Base-by-base conservation (phyloP, 1,140 invertebrate genomes). In the Philotrypesis tridentata region DNA sequence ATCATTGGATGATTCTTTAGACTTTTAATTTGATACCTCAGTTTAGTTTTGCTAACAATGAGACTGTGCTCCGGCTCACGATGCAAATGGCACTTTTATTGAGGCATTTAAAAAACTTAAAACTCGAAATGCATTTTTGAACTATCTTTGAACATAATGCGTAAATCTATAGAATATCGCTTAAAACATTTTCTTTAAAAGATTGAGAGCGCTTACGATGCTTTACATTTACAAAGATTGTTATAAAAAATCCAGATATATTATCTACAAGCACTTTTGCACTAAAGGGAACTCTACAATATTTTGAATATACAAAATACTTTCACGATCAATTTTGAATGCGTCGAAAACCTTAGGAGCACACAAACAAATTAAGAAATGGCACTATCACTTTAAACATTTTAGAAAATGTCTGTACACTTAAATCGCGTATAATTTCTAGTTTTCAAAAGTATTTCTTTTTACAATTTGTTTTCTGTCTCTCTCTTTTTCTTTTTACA, bases 1-100 rank as follows among this genome's bases (percentile, higher is more conserved):
- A 76, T 83, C 77, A 71, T 74, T 74, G 79, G 70, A 74, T 82
- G 67, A 83, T 79, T 70, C 80, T 82, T 80, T 80, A 63, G 63
- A 80, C 72, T 83, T 83, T 83, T 76, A 83, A 43, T 79, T 83
- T 79, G 78, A 80, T 83, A 83, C 82, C 78, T 83, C 78, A 76
- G 12, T 83, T 80, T 76, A 83, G 0, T 80, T 83, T 80, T 76
- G 63, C 55, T 83, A 83, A 76, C 73, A 79, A 80, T 76, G 82
- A 83, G 71, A 83, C 31, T 83, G 79, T 79, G 72, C 63, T 80
- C 72, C 73, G 71, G 77, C 65, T 83, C 82, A 83, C 73, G 78
- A 83, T 83, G 78, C 72, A 76, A 83, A 68, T 76, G 82, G 63
- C 82, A 83, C 82, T 73, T 83, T 79, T 80, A 80, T 76, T 71